phyloP scores from a whole-genome alignment of 2,888 invertebrate species.

The Habroteleia sp. region DNA sequence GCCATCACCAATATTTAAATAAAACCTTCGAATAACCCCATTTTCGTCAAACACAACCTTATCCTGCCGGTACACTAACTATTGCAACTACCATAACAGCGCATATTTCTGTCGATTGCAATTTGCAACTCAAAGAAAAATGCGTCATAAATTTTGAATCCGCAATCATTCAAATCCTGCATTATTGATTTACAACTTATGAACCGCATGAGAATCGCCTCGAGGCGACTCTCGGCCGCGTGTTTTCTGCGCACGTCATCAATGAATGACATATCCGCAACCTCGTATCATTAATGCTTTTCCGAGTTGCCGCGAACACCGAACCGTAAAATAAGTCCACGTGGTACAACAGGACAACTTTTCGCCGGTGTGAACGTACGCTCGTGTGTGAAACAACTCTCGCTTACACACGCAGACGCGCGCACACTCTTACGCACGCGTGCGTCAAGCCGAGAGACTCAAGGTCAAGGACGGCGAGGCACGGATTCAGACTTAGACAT shows the following conservation, averaged over 20 bases:
- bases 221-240: not conserved
- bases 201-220: conserved; percentile 1
- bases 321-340: conserved; percentile 51
- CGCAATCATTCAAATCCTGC: no score
- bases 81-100: no score
- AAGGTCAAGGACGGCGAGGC: conserved; percentile 60
- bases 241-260: conserved; percentile 28
- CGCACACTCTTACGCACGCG: conserved; percentile 10
- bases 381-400: not conserved
- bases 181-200: no score
- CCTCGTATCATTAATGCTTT: conserved; percentile 42
- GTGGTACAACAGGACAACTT: conserved; percentile 43
- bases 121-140: no score
- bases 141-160: no score
- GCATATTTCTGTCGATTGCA: no score
- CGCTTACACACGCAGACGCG: not conserved
- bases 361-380: not conserved
- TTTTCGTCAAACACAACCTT: no score
- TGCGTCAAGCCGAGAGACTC: conserved; percentile 48
- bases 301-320: conserved; percentile 25
- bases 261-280: conserved; percentile 34
- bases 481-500: conserved; percentile 55
- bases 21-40: no score
- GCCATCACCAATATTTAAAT: no score
- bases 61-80: no score